Conservation (phyloP, 2,797 vertebrate species). For the Silurus aristotelis region DNA sequence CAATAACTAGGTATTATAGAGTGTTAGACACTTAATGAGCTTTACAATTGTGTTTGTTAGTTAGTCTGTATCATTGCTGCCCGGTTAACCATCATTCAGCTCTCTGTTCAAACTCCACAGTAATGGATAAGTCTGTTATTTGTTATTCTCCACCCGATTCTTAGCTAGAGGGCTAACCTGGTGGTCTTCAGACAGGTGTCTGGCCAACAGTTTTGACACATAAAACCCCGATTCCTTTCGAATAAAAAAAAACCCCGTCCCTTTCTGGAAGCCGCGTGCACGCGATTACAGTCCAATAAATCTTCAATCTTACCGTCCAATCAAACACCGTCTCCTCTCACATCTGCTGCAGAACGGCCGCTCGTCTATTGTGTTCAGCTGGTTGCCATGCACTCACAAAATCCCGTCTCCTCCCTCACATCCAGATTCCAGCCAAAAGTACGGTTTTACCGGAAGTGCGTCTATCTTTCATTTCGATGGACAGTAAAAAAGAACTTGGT, state of each 20-base stretch:
- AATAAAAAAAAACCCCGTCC: background rate
- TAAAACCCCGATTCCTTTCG: background rate
- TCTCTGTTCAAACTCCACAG: background rate
- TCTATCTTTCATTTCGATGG: background rate
- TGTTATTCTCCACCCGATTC: background rate
- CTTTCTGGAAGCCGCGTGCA: background rate
- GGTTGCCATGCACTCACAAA: slow-evolving; percentile 50
- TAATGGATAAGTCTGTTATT: background rate
- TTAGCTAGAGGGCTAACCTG: background rate
- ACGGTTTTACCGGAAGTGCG: background rate
- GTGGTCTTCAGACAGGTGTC: background rate
- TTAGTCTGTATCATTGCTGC: background rate
- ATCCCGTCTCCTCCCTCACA: background rate
- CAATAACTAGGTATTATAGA: background rate
- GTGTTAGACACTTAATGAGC: background rate
- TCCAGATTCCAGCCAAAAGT: background rate
- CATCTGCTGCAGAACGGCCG: slow-evolving; percentile 39
- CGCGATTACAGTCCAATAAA: background rate
- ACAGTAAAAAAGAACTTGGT: background rate
- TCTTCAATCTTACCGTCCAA: slow-evolving; percentile 18
- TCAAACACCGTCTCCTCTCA: slow-evolving; percentile 27
- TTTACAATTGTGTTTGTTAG: background rate
- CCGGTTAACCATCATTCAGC: background rate
- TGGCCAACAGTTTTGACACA: background rate
- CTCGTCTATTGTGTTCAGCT: slow-evolving; percentile 46